Base-by-base conservation (phyloP, 2,113 vertebrate species). In the Podilymbus podiceps region DNA sequence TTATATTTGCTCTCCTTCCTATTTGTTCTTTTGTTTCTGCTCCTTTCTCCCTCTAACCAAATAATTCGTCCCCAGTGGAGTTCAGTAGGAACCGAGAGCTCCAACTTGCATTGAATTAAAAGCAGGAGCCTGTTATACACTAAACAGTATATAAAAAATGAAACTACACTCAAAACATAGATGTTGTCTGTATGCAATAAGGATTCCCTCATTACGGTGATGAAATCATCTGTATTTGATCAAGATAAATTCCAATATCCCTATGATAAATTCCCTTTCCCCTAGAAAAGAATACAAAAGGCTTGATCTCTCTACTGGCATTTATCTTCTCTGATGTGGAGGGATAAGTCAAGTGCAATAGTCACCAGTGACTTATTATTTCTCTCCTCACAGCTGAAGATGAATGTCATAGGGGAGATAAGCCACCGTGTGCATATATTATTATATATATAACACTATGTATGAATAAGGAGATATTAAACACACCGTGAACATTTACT, bases 241-340 rank as follows among this genome's bases (percentile, higher is more conserved):
- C 75, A 93, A 95, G 89, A 95, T 96, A 77, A 96, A 96, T 94
- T 96, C 87, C 90, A 95, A 69, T 93, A 90, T 84, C 33, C 31
- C 88, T 92, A 63, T 87, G 96, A 98, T 97, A 80, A 92, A 96
- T 95, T 97, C 46, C 27, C 67, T 91, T 28, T 84, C 46, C 47
- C 53, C 69, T 88, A n/a, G 92, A 90, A 95, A 91, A 95, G 82
- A 95, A 79, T 82, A 97, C 73, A 96, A 95, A 95, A 92, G 79
- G 84, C 67, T 93, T 96, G 96, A 97, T 97, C 86, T 91, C 89
- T 75, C 82, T 92, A 89, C 93, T 96, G 90, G 95, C 93, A 97
- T 97, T 96, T 97, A 97, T 97, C 98, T 98, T 96, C 85, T 92
- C 44, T 96, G 89, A 78, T 94, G 90, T 89, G 82, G 89, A 97